Base-by-base conservation (phyloP, 2,797 vertebrate genomes). In the Ispidina lecontei region DNA sequence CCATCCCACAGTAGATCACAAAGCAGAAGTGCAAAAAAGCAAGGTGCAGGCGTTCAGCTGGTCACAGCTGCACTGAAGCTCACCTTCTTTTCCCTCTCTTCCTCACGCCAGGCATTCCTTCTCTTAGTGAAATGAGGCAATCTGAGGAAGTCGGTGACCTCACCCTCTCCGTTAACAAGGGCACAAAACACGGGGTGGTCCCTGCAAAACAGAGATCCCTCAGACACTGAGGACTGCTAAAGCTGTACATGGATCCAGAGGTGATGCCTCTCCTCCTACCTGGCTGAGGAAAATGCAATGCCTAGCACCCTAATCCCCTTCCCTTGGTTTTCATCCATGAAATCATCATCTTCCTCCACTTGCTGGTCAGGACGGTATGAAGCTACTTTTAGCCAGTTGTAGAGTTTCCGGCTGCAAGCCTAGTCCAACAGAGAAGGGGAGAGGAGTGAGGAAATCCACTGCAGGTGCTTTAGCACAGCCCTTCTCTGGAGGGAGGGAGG, bases 101-200 rank as follows among this genome's bases (percentile, higher is more conserved):
- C 99, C 80, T 99, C 99, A 89, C 98, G 98, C 97, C 99, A 99
- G 14, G 99, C 99, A 8, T 99, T 99, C 94, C 99, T 98, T 74
- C 99, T 98, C 95, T 99, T 99, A 75, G 99, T 98, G 97, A 99
- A 99, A 97, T 99, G 98, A 0, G 99, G 99, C 92, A 99, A 95
- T 14, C 99, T 98, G 63, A 99, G 98, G 95, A 99, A 99, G 95
- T 99, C 99, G 37, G 98, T 98, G 82, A 99, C 99, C 93, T 99
- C 99, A 58, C 99, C 99, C 88, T 99, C 99, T 14, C 99, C 99
- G 3, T 98, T 99, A 85, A 99, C 98, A 28, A 99, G 97, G 80
- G 99, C 98, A 8, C 99, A 99, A 95, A 99, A 99, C 73, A 99
- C 99, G 0, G 99, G 99, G n/a, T 99, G 98, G 91, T 99, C 99